Conservation (phyloP, 2,888 invertebrate species). For the Epiblema foenella region DNA sequence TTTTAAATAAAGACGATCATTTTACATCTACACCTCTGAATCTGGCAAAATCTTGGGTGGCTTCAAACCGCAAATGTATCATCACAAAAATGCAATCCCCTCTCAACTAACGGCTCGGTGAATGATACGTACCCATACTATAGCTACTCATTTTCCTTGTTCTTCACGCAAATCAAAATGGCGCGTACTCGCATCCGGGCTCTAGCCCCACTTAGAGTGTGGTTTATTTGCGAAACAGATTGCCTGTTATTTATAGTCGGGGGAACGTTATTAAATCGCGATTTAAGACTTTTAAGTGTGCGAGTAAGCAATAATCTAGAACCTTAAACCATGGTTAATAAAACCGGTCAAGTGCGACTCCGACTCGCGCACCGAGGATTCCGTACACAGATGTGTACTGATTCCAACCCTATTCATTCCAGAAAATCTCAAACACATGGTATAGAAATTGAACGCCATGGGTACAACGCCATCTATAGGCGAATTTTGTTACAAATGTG, state of each 20-base stretch:
- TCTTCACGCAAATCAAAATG: slow-evolving; percentile 58
- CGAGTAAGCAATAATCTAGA: slow-evolving; percentile 18
- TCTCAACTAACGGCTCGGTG: neutral
- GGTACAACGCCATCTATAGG: no score
- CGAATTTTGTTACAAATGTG: no score
- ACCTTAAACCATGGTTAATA: slow-evolving; percentile 10
- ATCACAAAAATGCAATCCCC: neutral
- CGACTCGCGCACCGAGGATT: no score
- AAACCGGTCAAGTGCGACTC: no score
- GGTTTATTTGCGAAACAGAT: slow-evolving; percentile 70
- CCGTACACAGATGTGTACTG: no score
- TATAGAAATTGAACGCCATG: no score
- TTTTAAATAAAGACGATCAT: neutral
- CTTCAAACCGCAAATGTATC: no score
- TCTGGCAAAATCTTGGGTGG: neutral
- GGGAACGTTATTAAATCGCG: slow-evolving; percentile 59
- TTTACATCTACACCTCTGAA: neutral
- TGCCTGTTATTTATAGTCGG: slow-evolving; percentile 67
- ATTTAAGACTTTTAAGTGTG: slow-evolving; percentile 44
- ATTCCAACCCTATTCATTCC: no score
- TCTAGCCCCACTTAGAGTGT: slow-evolving; percentile 66
- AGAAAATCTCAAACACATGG: no score
- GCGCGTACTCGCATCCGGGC: slow-evolving; percentile 64
- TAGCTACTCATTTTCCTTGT: slow-evolving; percentile 49
- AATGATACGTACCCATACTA: slow-evolving; percentile 1